Base-by-base conservation (phyloP, 2,888 invertebrate genomes). In the Odontomyia ornata region DNA sequence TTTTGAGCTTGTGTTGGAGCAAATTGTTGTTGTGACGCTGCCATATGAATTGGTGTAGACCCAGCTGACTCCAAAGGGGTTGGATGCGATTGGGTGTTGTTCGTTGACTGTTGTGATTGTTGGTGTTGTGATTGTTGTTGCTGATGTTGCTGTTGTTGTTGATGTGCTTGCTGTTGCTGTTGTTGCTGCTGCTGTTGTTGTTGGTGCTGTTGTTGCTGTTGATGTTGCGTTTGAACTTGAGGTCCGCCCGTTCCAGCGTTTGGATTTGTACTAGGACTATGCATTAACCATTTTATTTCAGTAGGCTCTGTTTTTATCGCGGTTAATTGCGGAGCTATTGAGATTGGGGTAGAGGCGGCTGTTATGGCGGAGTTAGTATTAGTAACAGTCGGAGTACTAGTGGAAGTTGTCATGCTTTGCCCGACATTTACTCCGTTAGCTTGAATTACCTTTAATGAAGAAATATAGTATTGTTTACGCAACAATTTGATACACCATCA, bases 391-490 rank as follows among this genome's bases (percentile, higher is more conserved):
- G 79, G 47, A 28, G 80, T 87, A 82, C 28, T 85, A 81, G 21
- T 84, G 81, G 47, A 81, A 78, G 0, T 62, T 56, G 79, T 76
- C 77, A 85, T 83, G 25, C 85, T 79, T 4, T 85, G 83, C 78
- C 85, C 85, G 11, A 85, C 84, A 52, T 84, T 86, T 56, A 89
- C 83, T 0, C 88, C 87, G 78, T 87, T 87, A 0, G 89, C 88
- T 25, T 89, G 89, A 69, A 89, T 89, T 13, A 90, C 86, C 82
- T 89, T 89, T 21, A 56, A 36, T 36, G 36, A 36, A 9, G 36
- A 36, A 36, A 36, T n/a, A n/a, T n/a, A 36, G 36, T 36, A 3
- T 3, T 3, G 30, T 30, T 60, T 23, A 25, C 47, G 11, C 47
- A 47, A 46, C 36, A n/a, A 89, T 15, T 89, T 13, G 43, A 13